phyloP scores from a whole-genome alignment of 2,113 vertebrate species.

The Pycnonotus jocosus region DNA sequence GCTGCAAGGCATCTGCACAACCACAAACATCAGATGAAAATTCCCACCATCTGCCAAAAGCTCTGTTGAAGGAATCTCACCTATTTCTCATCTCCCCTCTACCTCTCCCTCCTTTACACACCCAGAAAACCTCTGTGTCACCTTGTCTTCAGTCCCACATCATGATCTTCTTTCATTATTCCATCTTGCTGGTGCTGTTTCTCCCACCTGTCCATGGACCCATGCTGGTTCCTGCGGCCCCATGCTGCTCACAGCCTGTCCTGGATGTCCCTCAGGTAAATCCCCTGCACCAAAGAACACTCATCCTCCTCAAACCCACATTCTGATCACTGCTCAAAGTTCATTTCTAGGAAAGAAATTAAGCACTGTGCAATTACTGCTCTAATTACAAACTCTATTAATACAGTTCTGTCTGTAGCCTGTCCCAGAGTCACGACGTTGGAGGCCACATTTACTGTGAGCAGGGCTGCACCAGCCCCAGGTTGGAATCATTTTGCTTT shows the following conservation, averaged over 20 bases:
- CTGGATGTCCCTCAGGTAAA: background rate
- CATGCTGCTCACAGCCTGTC: rapidly evolving
- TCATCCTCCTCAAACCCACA: rapidly evolving
- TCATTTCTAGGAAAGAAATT: background rate
- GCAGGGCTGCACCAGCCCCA: background rate
- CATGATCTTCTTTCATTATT: rapidly evolving
- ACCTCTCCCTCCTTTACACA: background rate
- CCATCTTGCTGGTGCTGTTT: background rate
- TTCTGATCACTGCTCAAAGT: background rate
- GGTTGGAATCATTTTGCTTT: background rate
- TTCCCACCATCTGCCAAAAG: background rate
- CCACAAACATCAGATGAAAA: rapidly evolving
- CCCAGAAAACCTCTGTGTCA: background rate
- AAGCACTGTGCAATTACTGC: background rate
- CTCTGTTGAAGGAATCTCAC: background rate
- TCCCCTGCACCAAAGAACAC: rapidly evolving
- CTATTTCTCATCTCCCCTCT: background rate
- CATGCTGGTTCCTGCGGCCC: rapidly evolving
- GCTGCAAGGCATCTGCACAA: rapidly evolving
- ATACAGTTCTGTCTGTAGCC: background rate
- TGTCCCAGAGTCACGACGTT: background rate
- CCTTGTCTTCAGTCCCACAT: background rate
- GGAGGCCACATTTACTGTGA: background rate
- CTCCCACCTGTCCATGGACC: rapidly evolving
- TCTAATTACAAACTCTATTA: background rate